Conservation (phyloP, 2,113 vertebrate species). For the Galemys pyrenaicus region DNA sequence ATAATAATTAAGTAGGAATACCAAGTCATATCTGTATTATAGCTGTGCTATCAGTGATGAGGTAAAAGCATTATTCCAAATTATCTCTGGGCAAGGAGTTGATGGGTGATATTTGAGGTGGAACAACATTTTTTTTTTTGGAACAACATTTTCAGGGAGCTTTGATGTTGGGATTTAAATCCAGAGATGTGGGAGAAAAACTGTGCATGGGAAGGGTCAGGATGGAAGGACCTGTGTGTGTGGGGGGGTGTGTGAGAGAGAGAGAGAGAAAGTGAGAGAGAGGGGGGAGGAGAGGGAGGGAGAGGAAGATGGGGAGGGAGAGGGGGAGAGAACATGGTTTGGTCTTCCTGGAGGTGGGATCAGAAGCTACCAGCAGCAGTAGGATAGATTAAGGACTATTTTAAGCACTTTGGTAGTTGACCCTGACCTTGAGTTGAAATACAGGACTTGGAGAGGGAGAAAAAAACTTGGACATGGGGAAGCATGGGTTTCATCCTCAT, state of each 20-base stretch:
- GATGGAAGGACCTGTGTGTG: too few relatives aligned
- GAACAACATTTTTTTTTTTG: neutral
- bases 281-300: too few relatives aligned
- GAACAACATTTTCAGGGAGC: neutral
- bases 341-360: neutral
- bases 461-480: neutral
- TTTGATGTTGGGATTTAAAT: neutral
- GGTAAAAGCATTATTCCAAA: neutral
- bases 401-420: neutral
- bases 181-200: too few relatives aligned
- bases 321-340: neutral
- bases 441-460: neutral
- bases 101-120: neutral
- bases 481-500: neutral
- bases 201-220: fast-evolving
- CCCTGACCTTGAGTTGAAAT: neutral
- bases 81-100: neutral
- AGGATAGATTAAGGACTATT: neutral
- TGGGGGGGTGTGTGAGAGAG: neutral
- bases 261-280: too few relatives aligned
- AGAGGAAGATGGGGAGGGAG: too few relatives aligned
- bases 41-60: neutral
- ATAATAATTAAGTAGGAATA: neutral
- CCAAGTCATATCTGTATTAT: neutral
- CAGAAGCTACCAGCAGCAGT: neutral